Evolutionary conservation across 2,113 vertebrate genomes (phyloP), one percentile per base, ranked within the genome.

Genomic region (Nothocercus julius): DNA sequence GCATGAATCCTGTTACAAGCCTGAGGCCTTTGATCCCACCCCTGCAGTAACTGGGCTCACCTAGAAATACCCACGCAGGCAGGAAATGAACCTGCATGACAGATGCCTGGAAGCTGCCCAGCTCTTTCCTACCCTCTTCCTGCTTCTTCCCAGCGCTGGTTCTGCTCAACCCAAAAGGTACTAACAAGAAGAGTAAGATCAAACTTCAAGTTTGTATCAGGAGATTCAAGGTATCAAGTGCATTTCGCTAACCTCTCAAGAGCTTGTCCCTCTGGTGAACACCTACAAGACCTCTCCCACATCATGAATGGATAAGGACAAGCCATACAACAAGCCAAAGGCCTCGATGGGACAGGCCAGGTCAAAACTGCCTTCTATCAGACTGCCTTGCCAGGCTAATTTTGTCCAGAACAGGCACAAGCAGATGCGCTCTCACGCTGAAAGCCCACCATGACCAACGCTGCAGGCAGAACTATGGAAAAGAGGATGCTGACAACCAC

Each of bases 11-110:
- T 76, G 74, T 66, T 24, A 61, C 59, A 77, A 40, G 0, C 75
- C 2, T 21, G 49, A 89, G 66, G 91, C 69, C 81, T 96, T 93
- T 97, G 96, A 96, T 96, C 84, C 83, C 86, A 79, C n/a, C 36
- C 83, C 67, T 95, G 13, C 3, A 82, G 82, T 54, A 92, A 75
- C 45, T 10, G 28, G 44, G 89, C 53, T 86, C 89, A 68, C 82
- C 62, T 42, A 63, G 38, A 81, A 56, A 49, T 77, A 93, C 6
- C 68, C 24, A 28, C 56, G 56, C 64, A 59, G 67, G 82, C 40
- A 78, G 80, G 83, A 75, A 69, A 40, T 56, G 9, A 85, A 42
- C 51, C 22, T 1, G 7, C 63, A 74, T 0, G 0, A 61, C 54
- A 78, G 47, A 64, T 0, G 3, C 67, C 73, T 69, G 61, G n/a